phyloP scores from a whole-genome alignment of 2,797 vertebrate genomes.

The Pseudochirops corinnae region DNA sequence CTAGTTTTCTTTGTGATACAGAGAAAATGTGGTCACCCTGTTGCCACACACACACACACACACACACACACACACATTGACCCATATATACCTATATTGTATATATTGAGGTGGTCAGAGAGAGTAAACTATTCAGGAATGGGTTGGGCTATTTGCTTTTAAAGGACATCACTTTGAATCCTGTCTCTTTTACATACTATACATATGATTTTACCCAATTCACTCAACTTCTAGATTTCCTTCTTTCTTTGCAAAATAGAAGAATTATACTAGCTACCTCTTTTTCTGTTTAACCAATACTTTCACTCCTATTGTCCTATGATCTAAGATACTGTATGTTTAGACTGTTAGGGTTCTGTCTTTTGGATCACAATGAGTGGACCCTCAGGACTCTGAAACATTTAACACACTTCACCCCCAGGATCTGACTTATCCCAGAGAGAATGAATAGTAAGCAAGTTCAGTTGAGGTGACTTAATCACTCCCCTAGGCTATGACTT shows the following conservation, averaged over 20 bases:
- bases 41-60: no score
- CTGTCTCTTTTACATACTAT: background rate
- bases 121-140: background rate
- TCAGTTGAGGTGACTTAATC: background rate
- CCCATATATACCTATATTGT: background rate
- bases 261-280: background rate
- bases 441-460: background rate
- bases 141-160: background rate
- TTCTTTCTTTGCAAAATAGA: background rate
- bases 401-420: background rate
- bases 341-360: background rate
- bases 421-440: no score
- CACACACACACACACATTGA: background rate
- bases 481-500: background rate
- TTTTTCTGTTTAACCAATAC: background rate
- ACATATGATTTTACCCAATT: background rate
- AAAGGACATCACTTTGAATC: background rate
- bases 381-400: background rate
- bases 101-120: background rate
- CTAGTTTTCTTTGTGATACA: background rate
- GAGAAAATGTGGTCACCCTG: background rate
- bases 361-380: background rate
- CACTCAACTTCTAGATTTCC: background rate
- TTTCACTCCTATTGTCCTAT: background rate
- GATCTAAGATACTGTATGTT: background rate